These are phyloP conservation scores for Cercopithecus hamlyni DNA, from an alignment of 2,797 vertebrate species.

Conservation along the genomic window DNA sequence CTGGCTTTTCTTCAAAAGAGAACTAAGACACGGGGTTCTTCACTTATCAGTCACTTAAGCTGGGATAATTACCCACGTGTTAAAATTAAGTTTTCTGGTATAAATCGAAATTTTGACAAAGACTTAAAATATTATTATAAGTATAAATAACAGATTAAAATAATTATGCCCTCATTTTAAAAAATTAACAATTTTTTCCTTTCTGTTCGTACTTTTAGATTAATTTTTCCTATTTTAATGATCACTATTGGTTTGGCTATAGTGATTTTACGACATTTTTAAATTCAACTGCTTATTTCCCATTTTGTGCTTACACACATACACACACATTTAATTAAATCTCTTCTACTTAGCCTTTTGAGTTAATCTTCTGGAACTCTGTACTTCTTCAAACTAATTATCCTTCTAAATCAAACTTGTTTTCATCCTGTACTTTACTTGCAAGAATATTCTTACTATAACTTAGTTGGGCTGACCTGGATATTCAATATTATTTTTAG, in stretches of 20 bases:
- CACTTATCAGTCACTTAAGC: not conserved
- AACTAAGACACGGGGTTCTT: not conserved
- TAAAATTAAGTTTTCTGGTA: constrained; percentile 15
- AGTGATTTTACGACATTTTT: not conserved
- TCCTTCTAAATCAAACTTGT: not conserved
- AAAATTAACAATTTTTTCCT: constrained; percentile 9
- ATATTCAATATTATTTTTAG: not conserved
- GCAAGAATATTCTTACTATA: not conserved
- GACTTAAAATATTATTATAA: constrained; percentile 17
- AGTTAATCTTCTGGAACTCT: constrained; percentile 17
- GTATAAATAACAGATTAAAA: constrained; percentile 11
- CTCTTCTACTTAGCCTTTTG: constrained; percentile 30
- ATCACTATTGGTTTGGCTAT: not conserved
- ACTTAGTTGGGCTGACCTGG: not conserved
- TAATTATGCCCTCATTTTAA: not conserved
- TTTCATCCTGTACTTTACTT: not conserved
- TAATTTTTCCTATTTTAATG: constrained; percentile 36
- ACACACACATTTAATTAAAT: not conserved
- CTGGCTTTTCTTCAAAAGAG: constrained; percentile 1
- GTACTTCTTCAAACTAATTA: not conserved
- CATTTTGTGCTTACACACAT: not conserved
- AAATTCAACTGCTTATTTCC: not conserved
- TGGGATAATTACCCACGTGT: not conserved
- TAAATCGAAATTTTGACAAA: constrained; percentile 8
- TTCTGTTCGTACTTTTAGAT: constrained; percentile 10